These are phyloP conservation scores for Schizopygopsis pylzovi DNA, from an alignment of 2,797 vertebrate genomes.

Conservation along the genomic window DNA sequence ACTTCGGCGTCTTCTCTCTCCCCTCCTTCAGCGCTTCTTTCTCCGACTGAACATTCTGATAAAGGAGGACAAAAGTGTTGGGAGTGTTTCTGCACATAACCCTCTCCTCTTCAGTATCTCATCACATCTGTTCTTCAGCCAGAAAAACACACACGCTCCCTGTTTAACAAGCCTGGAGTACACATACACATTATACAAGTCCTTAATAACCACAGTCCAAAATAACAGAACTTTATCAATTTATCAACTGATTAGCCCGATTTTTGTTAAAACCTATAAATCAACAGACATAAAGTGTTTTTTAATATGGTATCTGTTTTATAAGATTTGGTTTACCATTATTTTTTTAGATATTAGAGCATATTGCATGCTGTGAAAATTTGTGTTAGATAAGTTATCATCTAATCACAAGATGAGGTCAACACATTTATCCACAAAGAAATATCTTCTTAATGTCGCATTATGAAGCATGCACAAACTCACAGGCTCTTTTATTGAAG, in stretches of 20 bases:
- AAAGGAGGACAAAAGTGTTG: not conserved
- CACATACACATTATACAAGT: not conserved
- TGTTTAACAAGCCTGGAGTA: not conserved
- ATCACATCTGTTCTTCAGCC: not conserved
- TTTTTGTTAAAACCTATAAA: not conserved
- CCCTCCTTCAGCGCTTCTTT: slow-evolving; percentile 93
- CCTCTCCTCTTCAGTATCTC: not conserved
- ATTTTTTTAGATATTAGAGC: not conserved
- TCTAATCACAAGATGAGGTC: not conserved
- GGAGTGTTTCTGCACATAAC: not conserved
- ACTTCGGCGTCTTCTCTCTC: slow-evolving; percentile 82
- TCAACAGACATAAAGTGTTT: not conserved
- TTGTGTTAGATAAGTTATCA: not conserved
- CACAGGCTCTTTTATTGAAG: not conserved
- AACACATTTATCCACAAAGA: not conserved
- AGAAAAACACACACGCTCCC: not conserved
- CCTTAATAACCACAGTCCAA: not conserved
- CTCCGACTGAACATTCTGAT: slow-evolving; percentile 93
- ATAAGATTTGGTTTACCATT: not conserved
- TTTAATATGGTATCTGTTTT: not conserved
- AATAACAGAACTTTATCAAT: not conserved
- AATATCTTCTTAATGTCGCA: not conserved
- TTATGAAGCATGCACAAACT: not conserved
- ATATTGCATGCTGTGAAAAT: not conserved
- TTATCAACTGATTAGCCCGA: not conserved